These are phyloP conservation scores for Rhorus exstirpatorius DNA, from an alignment of 2,888 invertebrate species.

Conservation along the genomic window DNA sequence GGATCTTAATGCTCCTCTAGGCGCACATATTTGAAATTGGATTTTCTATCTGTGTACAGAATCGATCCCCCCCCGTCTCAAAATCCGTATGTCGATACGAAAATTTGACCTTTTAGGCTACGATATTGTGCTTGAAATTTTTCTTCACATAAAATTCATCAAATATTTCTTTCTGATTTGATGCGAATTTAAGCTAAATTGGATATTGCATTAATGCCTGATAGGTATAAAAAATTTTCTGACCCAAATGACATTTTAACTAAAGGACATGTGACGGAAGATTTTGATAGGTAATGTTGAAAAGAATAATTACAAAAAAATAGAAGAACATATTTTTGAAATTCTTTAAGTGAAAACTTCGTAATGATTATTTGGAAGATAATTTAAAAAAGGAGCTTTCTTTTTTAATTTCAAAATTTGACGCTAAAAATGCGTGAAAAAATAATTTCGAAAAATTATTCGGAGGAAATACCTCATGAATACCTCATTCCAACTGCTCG, in stretches of 20 bases:
- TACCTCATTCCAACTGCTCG: constrained; percentile 9
- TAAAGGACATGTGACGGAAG: too few relatives aligned
- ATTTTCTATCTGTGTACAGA: constrained; percentile 69
- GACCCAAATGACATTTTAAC: too few relatives aligned
- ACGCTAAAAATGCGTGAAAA: too few relatives aligned
- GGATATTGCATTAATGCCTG: not conserved
- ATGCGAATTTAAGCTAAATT: not conserved
- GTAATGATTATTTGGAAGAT: too few relatives aligned
- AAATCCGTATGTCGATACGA: constrained; percentile 8
- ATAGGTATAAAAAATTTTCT: too few relatives aligned
- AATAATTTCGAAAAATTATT: too few relatives aligned
- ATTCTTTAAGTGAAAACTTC: too few relatives aligned
- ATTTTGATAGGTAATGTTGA: too few relatives aligned
- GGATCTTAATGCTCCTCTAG: constrained; percentile 70
- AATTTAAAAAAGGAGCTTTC: too few relatives aligned
- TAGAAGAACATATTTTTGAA: too few relatives aligned
- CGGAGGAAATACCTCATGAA: not conserved
- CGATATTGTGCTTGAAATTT: not conserved
- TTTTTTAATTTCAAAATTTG: too few relatives aligned
- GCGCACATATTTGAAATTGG: constrained; percentile 73
- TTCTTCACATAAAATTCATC: not conserved
- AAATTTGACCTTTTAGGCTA: not conserved
- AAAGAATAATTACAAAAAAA: too few relatives aligned
- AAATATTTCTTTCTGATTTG: not conserved
- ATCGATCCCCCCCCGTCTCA: constrained; percentile 39